Percentiles rank a stretch among this genome's conserved stretches.
These are phyloP conservation scores for Urechis unicinctus DNA, from an alignment of 2,888 invertebrate genomes.

Conservation along the genomic window DNA sequence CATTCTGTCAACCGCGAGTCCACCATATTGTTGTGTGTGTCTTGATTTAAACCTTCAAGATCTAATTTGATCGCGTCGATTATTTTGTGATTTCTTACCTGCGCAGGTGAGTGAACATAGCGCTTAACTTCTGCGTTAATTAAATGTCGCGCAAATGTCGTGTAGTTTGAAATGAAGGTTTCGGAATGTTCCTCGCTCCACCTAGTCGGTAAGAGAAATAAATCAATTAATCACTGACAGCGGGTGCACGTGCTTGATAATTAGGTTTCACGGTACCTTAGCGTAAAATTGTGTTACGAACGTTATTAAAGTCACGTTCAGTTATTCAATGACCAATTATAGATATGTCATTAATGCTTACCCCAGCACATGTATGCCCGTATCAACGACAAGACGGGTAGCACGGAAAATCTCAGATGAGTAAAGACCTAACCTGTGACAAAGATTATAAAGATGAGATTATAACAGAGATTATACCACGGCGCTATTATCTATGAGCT, in stretches of 20 bases:
- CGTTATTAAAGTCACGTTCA: too few species aligned
- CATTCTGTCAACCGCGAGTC: too few species aligned
- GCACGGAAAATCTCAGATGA: constrained; percentile 42
- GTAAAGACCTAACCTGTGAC: constrained; percentile 36
- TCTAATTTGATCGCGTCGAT: background rate
- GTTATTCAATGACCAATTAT: background rate
- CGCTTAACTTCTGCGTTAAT: background rate
- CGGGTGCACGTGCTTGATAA: too few species aligned
- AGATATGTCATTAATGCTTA: constrained; percentile 17
- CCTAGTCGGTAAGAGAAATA: too few species aligned
- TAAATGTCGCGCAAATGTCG: background rate
- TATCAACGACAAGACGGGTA: constrained; percentile 45
- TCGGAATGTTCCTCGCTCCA: background rate
- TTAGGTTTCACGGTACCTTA: too few species aligned
- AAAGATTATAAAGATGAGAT: background rate
- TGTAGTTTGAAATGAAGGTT: background rate
- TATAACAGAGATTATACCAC: too few species aligned
- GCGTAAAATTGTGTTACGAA: too few species aligned
- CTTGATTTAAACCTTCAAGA: background rate
- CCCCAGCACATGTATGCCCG: constrained; percentile 45
- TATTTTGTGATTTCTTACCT: background rate
- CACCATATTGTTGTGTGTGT: too few species aligned
- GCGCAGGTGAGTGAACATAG: background rate
- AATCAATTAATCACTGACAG: too few species aligned
- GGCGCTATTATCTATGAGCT: too few species aligned